Base-by-base conservation (phyloP, 2,113 vertebrate genomes). In the Elaphurus davidianus region DNA sequence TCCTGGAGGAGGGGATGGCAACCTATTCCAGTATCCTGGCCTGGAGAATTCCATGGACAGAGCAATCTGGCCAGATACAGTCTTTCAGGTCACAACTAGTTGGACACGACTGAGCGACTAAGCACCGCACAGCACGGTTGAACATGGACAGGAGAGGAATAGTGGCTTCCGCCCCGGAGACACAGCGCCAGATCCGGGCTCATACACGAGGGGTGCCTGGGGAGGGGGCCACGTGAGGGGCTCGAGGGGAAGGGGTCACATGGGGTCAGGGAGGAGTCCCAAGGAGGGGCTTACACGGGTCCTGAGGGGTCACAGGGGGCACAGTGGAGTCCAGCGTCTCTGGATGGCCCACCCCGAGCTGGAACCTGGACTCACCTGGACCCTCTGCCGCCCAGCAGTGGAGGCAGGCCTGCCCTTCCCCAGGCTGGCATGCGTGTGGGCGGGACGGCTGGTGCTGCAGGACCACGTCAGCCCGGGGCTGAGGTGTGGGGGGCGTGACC, bases 91-190 rank as follows among this genome's bases (percentile, higher is more conserved):
- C 19, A 5, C 19, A 23, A 2, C n/a, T 21, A 36, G 64, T 5
- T 71, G 64, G n/a, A 36, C 64, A 36, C 0, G n/a, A 21, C 64
- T 23, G n/a, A 36, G n/a, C 2, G 4, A 21, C n/a, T 11, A 19
- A 36, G n/a, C 33, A 5, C 4, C 5, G 33, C 64, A 10, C 33
- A 5, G 17, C 4, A 10, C 17, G 5, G 17, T 9, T 21, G 64
- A 36, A 9, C 17, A 0, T 2, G 4, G 19, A 10, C 12, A 1
- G 11, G 52, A 83, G 21, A 3, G 6, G 81, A 25, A 1, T 0
- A 2, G 21, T 5, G 3, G n/a, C 33, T 23, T 36, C 19, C 7
- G 5, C 81, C 30, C 12, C 7, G 52, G 81, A 16, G 52, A 27
- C 52, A 9, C 6, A 40, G 81, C n/a, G 0, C 13, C 4, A 5